Percentiles rank a stretch among this genome's conserved stretches.
These are phyloP conservation scores for Drosophila basisetae DNA, from an alignment of 2,888 invertebrate species.

Conservation along the genomic window DNA sequence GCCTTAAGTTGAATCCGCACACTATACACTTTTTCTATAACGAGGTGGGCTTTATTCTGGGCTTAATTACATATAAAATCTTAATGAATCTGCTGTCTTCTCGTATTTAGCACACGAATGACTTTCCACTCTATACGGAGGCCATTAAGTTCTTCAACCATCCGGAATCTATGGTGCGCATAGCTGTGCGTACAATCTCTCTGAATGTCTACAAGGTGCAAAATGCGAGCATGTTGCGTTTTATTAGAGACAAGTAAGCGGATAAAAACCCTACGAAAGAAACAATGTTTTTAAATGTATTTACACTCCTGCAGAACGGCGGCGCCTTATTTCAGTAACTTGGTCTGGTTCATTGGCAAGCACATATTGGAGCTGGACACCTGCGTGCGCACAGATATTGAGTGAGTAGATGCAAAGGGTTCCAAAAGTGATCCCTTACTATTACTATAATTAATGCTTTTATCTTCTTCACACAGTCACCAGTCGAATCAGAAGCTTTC, in stretches of 20 bases:
- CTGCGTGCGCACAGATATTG: constrained; percentile 97
- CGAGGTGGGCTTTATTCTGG: constrained; percentile 86
- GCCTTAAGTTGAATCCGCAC: constrained; percentile 97
- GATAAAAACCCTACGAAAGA: constrained; percentile 27
- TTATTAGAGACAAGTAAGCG: constrained; percentile 93
- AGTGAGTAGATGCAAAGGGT: constrained; percentile 87
- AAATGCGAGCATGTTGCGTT: constrained; percentile 97
- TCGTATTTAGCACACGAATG: constrained; percentile 92
- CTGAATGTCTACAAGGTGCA: constrained; percentile 98
- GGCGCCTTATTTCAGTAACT: constrained; percentile 98
- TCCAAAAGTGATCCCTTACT: background rate
- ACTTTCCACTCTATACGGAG: constrained; percentile 99
- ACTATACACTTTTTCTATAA: constrained; percentile 99
- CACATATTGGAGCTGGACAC: constrained; percentile 97
- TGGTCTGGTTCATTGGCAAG: constrained; percentile 99
- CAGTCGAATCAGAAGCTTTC: constrained; percentile 95
- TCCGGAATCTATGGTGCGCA: constrained; percentile 99
- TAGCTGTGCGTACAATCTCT: constrained; percentile 98
- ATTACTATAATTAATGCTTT: no score
- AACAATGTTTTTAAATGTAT: background rate
- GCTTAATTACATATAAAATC: background rate
- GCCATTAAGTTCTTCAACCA: constrained; percentile 99
- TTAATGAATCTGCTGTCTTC: background rate
- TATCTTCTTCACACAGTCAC: constrained; percentile 88
- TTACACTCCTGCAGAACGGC: constrained; percentile 89